phyloP scores from a whole-genome alignment of 2,888 invertebrate species.

The Polyommatus iphigenia region DNA sequence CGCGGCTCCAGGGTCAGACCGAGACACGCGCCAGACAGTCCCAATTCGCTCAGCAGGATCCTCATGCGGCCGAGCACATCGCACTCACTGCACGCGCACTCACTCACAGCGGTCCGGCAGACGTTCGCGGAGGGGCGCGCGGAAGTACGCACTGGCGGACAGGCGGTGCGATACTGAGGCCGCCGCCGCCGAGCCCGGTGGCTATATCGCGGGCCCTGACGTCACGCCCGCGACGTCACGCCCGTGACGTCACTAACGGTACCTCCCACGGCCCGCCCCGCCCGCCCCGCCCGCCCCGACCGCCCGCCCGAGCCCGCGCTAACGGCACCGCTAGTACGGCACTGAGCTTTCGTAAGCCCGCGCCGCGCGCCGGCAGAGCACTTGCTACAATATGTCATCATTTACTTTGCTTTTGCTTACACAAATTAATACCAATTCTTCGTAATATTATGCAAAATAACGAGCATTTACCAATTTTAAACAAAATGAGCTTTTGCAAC shows the following conservation, averaged over 20 bases:
- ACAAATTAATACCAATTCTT: no score
- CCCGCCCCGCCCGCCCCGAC: slow-evolving; percentile 61
- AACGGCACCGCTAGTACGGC: slow-evolving; percentile 77
- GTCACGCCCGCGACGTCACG: slow-evolving; percentile 74
- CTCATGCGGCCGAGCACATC: slow-evolving; percentile 79
- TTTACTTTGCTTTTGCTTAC: background rate
- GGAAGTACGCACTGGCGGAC: slow-evolving; percentile 68
- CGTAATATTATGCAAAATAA: no score
- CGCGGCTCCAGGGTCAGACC: slow-evolving; percentile 78
- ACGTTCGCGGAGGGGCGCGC: slow-evolving; percentile 64
- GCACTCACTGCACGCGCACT: slow-evolving; percentile 79
- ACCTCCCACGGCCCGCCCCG: slow-evolving; percentile 78
- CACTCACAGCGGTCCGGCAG: slow-evolving; percentile 66
- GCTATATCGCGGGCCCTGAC: slow-evolving; percentile 79
- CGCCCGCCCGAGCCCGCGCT: slow-evolving; percentile 79
- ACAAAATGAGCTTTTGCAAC: no score
- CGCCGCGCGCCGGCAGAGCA: slow-evolving; percentile 52
- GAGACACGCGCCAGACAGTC: slow-evolving; percentile 78
- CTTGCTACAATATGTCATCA: slow-evolving; percentile 42
- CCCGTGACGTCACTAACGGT: slow-evolving; percentile 77
- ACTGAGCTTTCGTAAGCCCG: slow-evolving; percentile 69
- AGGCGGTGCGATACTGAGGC: slow-evolving; percentile 80
- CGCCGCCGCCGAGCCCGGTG: slow-evolving; percentile 77
- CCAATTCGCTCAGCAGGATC: slow-evolving; percentile 80
- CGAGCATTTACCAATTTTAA: no score